These are phyloP conservation scores for Agrotis ipsilon DNA, from an alignment of 2,888 invertebrate genomes.

Conservation along the genomic window DNA sequence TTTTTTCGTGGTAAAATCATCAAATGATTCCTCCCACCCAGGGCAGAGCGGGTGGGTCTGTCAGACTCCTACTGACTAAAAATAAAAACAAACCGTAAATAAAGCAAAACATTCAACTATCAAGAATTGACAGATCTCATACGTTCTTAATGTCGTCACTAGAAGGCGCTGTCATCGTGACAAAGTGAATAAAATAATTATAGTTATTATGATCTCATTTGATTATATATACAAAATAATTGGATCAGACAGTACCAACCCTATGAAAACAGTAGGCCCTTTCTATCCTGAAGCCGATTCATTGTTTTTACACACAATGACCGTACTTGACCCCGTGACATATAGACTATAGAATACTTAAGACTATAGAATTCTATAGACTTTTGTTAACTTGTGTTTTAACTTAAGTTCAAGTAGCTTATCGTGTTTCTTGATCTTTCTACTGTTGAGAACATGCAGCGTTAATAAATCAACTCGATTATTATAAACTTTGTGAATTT, in stretches of 20 bases:
- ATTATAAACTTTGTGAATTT: no score
- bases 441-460: not conserved
- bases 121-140: no score
- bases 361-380: not conserved
- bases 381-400: slow-evolving; percentile 27
- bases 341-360: slow-evolving; percentile 14
- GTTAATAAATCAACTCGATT: no score
- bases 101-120: no score
- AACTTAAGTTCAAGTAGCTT: slow-evolving; percentile 20
- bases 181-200: no score
- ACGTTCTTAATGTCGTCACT: no score
- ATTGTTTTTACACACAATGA: slow-evolving; percentile 60
- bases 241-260: slow-evolving; percentile 22
- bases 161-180: no score
- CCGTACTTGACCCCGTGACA: slow-evolving; percentile 62
- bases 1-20: no score
- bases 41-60: no score
- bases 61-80: no score
- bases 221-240: not conserved
- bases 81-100: no score
- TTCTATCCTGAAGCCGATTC: slow-evolving; percentile 53
- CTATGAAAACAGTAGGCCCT: slow-evolving; percentile 49
- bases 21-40: no score
- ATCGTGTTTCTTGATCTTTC: slow-evolving; percentile 34
- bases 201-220: not conserved